Conservation (phyloP, 2,888 invertebrate species). For the Ypsolopha scabrella region DNA sequence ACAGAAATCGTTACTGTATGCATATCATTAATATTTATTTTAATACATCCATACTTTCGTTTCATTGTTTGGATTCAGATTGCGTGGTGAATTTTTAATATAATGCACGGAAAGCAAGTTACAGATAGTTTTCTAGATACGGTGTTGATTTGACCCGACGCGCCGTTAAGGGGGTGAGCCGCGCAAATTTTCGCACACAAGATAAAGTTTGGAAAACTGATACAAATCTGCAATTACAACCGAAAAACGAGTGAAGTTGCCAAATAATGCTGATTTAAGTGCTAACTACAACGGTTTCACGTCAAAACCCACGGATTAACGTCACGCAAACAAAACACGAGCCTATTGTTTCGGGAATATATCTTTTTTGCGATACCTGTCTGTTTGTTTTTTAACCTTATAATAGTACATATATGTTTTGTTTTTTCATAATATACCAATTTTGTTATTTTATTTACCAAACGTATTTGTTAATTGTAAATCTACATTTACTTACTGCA, state of each 20-base stretch:
- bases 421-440: no score
- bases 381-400: background rate
- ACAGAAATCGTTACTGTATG: slow-evolving; percentile 21
- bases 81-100: background rate
- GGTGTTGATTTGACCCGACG: background rate
- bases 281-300: slow-evolving; percentile 2
- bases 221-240: slow-evolving; percentile 6
- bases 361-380: background rate
- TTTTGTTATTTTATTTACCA: background rate
- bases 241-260: slow-evolving; percentile 6
- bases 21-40: slow-evolving; percentile 60
- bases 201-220: background rate
- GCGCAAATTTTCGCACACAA: background rate
- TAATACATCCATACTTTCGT: slow-evolving; percentile 11
- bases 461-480: background rate
- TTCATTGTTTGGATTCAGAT: slow-evolving; percentile 1
- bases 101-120: background rate
- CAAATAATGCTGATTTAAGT: slow-evolving; percentile 4
- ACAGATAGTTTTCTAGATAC: background rate
- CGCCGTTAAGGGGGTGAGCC: background rate
- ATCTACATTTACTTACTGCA: no score
- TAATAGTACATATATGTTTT: no score
- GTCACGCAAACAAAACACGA: slow-evolving; percentile 1
- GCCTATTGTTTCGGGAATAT: background rate
- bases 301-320: background rate